Conservation (phyloP, 2,113 vertebrate species). For the Alethe diademata region DNA sequence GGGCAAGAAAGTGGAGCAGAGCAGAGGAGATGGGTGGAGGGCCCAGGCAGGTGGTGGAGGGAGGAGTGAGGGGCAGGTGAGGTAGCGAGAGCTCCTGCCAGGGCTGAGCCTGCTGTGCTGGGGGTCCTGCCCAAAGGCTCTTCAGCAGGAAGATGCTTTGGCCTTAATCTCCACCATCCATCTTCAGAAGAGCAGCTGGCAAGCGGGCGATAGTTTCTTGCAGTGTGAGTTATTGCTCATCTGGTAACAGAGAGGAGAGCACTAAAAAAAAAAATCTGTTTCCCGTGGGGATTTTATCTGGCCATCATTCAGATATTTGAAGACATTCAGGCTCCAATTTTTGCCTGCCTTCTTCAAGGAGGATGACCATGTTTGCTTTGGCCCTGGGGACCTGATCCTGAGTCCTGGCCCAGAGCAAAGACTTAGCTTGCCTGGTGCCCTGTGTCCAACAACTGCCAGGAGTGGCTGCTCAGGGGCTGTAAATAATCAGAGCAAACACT, state of each 20-base stretch:
- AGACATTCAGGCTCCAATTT: not conserved
- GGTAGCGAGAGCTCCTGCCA: not conserved
- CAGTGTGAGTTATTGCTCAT: conserved; percentile 62
- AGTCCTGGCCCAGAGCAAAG: not conserved
- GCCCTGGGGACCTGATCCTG: not conserved
- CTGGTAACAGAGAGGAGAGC: conserved; percentile 32
- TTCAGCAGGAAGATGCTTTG: conserved; percentile 10
- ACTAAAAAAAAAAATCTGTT: not conserved
- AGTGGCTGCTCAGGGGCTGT: not conserved
- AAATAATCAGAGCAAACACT: not conserved
- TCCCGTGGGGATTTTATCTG: conserved; percentile 32
- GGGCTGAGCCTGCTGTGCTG: not conserved
- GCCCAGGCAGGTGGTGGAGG: not conserved
- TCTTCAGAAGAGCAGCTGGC: conserved; percentile 61
- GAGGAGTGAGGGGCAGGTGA: not conserved
- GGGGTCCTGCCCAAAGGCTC: conserved; percentile 25
- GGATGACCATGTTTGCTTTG: not conserved
- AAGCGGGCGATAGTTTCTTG: conserved; percentile 46
- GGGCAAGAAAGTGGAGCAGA: not conserved
- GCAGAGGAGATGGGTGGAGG: not conserved
- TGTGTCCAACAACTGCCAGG: not conserved
- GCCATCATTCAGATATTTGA: conserved; percentile 39
- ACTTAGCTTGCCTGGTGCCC: not conserved
- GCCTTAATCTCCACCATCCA: conserved; percentile 50
- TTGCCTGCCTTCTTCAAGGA: not conserved